Evolutionary conservation across 2,888 invertebrate genomes (phyloP).

Genomic region (Erebia ligea): DNA sequence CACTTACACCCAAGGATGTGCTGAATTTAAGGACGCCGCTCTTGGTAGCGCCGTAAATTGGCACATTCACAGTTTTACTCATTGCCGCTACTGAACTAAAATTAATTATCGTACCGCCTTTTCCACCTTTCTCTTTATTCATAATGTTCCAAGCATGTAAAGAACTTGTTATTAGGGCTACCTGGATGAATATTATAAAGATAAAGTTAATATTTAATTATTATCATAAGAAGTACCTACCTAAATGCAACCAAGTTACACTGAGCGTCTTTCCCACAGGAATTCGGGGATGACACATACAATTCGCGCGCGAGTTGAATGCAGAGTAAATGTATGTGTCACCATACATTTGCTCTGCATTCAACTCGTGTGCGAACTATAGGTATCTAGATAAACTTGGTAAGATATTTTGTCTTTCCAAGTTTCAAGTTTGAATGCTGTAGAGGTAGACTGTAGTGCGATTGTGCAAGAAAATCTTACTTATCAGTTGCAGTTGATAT

Average conservation of each 20-base stretch:
- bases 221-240: slow-evolving; percentile 52
- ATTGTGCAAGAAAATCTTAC: too few species aligned
- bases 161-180: slow-evolving; percentile 49
- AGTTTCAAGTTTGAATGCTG: too few species aligned
- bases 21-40: slow-evolving; percentile 9
- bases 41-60: slow-evolving; percentile 16
- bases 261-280: too few species aligned
- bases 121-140: slow-evolving; percentile 54
- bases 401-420: too few species aligned
- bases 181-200: slow-evolving; percentile 41
- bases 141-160: slow-evolving; percentile 55
- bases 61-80: neutral
- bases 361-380: too few species aligned
- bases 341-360: too few species aligned
- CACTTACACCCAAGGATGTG: slow-evolving; percentile 14
- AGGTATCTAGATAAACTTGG: too few species aligned
- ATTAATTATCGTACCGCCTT: slow-evolving; percentile 58
- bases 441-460: too few species aligned
- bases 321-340: too few species aligned
- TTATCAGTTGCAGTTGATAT: too few species aligned
- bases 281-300: too few species aligned
- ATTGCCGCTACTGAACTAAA: slow-evolving; percentile 51
- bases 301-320: too few species aligned
- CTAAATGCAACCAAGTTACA: neutral
- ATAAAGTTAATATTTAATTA: neutral